Evolutionary conservation across 2,888 invertebrate genomes (phyloP).

Genomic region (Agrochola lota): DNA sequence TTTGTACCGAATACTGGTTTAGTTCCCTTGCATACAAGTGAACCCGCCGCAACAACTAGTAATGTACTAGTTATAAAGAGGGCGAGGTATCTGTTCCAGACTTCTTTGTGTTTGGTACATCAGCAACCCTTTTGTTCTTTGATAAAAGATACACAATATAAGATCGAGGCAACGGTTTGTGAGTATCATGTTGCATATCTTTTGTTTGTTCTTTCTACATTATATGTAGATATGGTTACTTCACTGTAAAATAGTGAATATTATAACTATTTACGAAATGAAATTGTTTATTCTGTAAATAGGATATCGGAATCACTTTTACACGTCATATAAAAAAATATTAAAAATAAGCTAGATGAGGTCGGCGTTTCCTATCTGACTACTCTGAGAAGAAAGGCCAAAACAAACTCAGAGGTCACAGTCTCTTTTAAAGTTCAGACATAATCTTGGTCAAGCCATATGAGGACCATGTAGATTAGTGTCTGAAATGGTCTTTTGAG

Average conservation of each 20-base stretch:
- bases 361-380: no score
- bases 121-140: constrained; percentile 50
- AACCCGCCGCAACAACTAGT: constrained; percentile 5
- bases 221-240: neutral
- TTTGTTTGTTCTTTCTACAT: constrained; percentile 14
- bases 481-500: no score
- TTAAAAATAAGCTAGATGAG: no score
- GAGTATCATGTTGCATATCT: constrained; percentile 22
- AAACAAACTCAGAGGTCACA: no score
- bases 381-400: no score
- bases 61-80: neutral
- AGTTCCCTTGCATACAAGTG: neutral
- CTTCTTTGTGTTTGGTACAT: constrained; percentile 39
- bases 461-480: no score
- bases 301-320: no score
- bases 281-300: no score
- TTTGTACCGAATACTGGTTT: no score
- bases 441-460: no score
- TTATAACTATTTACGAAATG: neutral
- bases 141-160: constrained; percentile 37
- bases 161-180: neutral
- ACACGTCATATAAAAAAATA: no score
- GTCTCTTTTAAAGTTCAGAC: no score
- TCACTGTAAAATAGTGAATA: neutral
- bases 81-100: constrained; percentile 37